Conservation (phyloP, 2,888 invertebrate genomes). For the Hirtodrosophila confusa region DNA sequence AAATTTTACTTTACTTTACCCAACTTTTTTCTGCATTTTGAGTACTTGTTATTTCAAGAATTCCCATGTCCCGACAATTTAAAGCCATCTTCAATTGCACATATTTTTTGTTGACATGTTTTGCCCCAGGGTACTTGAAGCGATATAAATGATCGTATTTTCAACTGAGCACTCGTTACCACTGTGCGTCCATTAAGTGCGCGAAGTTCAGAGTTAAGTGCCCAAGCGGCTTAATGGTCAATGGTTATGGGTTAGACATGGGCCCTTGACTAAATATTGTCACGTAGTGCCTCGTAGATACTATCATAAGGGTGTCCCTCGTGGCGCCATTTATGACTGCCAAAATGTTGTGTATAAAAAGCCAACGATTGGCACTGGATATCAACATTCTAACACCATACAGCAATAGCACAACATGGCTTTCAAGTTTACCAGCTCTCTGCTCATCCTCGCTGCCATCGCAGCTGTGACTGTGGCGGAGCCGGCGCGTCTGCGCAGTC, state of each 20-base stretch:
- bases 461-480: constrained; percentile 61
- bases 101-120: no score
- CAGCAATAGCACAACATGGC: constrained; percentile 68
- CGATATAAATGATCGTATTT: background rate
- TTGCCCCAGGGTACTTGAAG: constrained; percentile 11
- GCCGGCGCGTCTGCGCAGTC: constrained; percentile 56
- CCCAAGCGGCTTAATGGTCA: constrained; percentile 43
- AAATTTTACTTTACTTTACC: no score
- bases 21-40: no score
- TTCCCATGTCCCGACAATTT: no score
- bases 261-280: constrained; percentile 73
- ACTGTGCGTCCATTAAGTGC: constrained; percentile 17
- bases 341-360: constrained; percentile 63
- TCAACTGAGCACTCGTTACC: constrained; percentile 8
- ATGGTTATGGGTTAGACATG: constrained; percentile 62
- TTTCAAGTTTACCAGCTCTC: constrained; percentile 61
- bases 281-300: constrained; percentile 53
- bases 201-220: constrained; percentile 58
- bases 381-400: constrained; percentile 67
- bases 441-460: constrained; percentile 60
- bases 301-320: constrained; percentile 63
- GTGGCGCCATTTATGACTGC: constrained; percentile 57
- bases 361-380: constrained; percentile 11
- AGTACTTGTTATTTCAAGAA: no score
- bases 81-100: no score